These are phyloP conservation scores for Cremastinae sp. DNA, from an alignment of 2,888 invertebrate genomes.

Conservation along the genomic window DNA sequence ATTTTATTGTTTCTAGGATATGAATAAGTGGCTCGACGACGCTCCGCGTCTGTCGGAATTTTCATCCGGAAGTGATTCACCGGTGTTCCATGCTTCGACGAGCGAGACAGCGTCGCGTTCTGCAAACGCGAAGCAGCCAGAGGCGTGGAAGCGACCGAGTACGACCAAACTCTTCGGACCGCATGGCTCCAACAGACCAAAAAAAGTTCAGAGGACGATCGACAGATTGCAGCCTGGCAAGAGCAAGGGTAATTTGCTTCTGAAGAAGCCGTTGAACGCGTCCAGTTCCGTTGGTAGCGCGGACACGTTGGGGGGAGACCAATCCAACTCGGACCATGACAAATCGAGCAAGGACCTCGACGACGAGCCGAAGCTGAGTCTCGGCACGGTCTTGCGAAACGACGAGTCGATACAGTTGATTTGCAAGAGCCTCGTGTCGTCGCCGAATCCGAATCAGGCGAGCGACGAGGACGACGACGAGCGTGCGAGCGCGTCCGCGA, in stretches of 20 bases:
- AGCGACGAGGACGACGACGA: conserved; percentile 80
- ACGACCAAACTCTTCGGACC: conserved; percentile 75
- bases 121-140: conserved; percentile 79
- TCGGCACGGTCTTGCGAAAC: conserved; percentile 88
- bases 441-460: conserved; percentile 75
- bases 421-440: conserved; percentile 77
- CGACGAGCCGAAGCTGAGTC: conserved; percentile 88
- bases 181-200: conserved; percentile 74
- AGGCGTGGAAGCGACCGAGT: conserved; percentile 80
- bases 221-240: conserved; percentile 93
- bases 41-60: conserved; percentile 89
- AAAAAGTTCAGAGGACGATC: conserved; percentile 90
- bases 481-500: conserved; percentile 65
- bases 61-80: conserved; percentile 90
- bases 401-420: conserved; percentile 78
- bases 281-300: conserved; percentile 84
- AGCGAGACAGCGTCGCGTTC: conserved; percentile 83
- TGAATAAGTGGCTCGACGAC: conserved; percentile 94
- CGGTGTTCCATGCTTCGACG: conserved; percentile 76
- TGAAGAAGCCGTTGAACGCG: conserved; percentile 85
- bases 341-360: conserved; percentile 78
- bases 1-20: conserved; percentile 85
- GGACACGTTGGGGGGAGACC: conserved; percentile 81
- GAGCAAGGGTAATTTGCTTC: conserved; percentile 90
- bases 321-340: conserved; percentile 83